A percentile compares a stretch with the other conserved stretches of the same genome.
Evolutionary conservation across 2,113 vertebrate species (phyloP).

Genomic region (Passer domesticus): DNA sequence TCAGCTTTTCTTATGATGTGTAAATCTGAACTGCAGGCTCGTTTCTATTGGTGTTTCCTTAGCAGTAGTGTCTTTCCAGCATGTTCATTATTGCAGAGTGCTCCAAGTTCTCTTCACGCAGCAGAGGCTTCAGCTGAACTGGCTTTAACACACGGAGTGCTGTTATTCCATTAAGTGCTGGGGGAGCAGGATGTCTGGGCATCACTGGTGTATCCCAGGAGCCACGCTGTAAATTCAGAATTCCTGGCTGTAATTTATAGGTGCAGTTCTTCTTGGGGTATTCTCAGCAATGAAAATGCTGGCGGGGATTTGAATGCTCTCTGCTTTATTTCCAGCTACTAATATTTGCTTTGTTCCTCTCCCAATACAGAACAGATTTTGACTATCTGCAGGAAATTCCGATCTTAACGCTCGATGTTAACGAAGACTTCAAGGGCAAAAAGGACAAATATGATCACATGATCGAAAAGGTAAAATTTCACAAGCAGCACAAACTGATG

Average conservation of each 20-base stretch:
- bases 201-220: background rate
- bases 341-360: background rate
- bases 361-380: constrained; percentile 82
- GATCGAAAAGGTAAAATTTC: constrained; percentile 86
- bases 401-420: constrained; percentile 86
- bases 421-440: constrained; percentile 84
- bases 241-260: background rate
- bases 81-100: fast-evolving
- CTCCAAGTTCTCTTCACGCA: background rate
- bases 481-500: background rate
- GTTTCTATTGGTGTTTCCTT: background rate
- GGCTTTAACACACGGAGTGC: background rate
- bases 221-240: background rate
- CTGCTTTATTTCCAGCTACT: background rate
- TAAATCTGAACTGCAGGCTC: background rate
- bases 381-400: constrained; percentile 86
- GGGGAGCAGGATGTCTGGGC: background rate
- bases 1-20: background rate
- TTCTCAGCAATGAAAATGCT: background rate
- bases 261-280: background rate
- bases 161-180: background rate
- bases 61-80: background rate
- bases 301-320: background rate
- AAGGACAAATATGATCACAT: constrained; percentile 77
- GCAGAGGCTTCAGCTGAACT: background rate